Evolutionary conservation across 2,797 vertebrate species (phyloP).

Genomic region (Hemibagrus guttatus): DNA sequence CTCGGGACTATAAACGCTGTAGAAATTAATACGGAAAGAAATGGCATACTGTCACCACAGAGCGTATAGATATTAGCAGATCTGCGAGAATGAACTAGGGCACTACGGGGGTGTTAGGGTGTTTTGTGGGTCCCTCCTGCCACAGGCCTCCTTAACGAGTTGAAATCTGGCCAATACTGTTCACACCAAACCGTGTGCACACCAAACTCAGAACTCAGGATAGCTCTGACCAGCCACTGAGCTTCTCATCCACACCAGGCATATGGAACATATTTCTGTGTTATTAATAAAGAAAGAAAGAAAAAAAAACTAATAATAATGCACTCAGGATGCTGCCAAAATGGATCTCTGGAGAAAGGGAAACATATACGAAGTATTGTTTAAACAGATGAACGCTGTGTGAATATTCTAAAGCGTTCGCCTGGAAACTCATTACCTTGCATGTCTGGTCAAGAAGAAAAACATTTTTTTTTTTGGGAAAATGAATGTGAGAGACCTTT

Average conservation of each 20-base stretch:
- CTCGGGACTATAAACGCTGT: constrained; percentile 37
- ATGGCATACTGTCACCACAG: constrained; percentile 36
- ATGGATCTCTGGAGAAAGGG: constrained; percentile 66
- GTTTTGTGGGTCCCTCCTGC: constrained; percentile 26
- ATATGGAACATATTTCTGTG: constrained; percentile 81
- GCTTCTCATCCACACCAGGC: constrained; percentile 68
- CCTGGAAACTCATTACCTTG: constrained; percentile 66
- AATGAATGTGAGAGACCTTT: constrained; percentile 65
- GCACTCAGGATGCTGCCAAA: constrained; percentile 72
- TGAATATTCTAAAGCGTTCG: constrained; percentile 59
- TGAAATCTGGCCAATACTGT: constrained; percentile 25
- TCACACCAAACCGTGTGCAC: constrained; percentile 15
- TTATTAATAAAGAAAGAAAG: constrained; percentile 74
- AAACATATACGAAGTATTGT: constrained; percentile 65
- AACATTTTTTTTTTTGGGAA: constrained; percentile 20
- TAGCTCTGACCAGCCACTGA: constrained; percentile 62
- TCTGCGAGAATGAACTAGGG: constrained; percentile 26
- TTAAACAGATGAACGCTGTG: constrained; percentile 65
- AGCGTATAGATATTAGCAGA: constrained; percentile 3
- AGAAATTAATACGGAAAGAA: constrained; percentile 54
- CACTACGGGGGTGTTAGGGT: constrained; percentile 36
- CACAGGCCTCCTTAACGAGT: constrained; percentile 18
- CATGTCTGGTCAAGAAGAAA: constrained; percentile 58
- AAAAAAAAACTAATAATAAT: constrained; percentile 74
- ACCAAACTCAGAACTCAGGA: constrained; percentile 50